Evolutionary conservation across 2,797 vertebrate genomes (phyloP), one percentile per base, ranked within the genome.

Genomic region (Echeneis naucrates): DNA sequence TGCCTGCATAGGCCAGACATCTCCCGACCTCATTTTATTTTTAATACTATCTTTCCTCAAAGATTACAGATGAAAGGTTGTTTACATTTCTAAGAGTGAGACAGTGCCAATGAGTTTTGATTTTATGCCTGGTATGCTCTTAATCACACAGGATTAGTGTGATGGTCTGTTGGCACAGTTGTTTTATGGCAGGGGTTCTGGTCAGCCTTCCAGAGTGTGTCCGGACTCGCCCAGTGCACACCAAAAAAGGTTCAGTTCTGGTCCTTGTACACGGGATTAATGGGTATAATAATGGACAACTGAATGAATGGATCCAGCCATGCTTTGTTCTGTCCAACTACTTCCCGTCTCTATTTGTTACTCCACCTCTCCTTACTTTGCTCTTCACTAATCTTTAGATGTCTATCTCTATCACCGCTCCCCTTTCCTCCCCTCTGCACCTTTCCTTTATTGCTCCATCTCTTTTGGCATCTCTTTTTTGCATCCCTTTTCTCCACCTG

Each of bases 301-400:
- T 64, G 35, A 48, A 80, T 37, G 37, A 38, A 69, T 68, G 40
- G 21, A 81, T 59, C 26, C 69, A 55, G 68, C 62, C 32, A 45
- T 48, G 45, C 40, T 10, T 45, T 40, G 9, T 67, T 74, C n/a
- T 11, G 32, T 51, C 33, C 24, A 54, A 55, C 52, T 48, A 30
- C 51, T 53, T 65, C 70, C 24, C 48, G 45, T 75, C 65, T 52
- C 57, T 71, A 17, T 50, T 68, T 65, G 26, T 74, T 68, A 47
- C 48, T 51, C 32, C 16, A 8, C 51, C 11, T 23, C 64, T 68
- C 59, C 42, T 19, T 50, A 21, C 27, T 65, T 66, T 38, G 3
- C 35, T 68, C 40, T 19, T 61, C 13, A 6, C 53, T 58, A 54
- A 59, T 73, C 70, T 66, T 59, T 7, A 59, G 37, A 44, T 62